Percentiles rank a stretch among this genome's conserved stretches.
These are phyloP conservation scores for Taurulus bubalis DNA, from an alignment of 2,113 vertebrate species.

Conservation along the genomic window DNA sequence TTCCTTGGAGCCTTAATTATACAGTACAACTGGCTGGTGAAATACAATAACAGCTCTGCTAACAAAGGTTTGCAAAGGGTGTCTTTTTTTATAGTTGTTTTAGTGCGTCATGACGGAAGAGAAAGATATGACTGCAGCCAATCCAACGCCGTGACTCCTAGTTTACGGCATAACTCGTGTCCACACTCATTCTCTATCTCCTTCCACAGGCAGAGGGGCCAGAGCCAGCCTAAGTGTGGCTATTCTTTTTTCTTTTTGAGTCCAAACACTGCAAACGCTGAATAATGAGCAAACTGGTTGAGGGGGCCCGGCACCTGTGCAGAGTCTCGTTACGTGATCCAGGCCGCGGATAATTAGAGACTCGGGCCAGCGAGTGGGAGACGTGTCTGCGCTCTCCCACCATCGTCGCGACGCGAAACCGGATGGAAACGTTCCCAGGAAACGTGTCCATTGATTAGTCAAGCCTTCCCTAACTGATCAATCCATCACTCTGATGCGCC, in stretches of 20 bases:
- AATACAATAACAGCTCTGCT: not conserved
- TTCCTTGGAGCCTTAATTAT: not conserved
- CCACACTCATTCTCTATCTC: not conserved
- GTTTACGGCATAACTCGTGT: conserved; percentile 23
- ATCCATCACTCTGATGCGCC: not conserved
- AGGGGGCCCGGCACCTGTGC: not conserved
- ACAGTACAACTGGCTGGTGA: not conserved
- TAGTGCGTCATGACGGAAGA: conserved; percentile 15
- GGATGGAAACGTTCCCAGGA: too few species aligned
- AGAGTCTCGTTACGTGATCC: conserved; percentile 6
- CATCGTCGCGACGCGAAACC: too few species aligned
- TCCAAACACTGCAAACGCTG: not conserved
- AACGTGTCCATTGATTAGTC: not conserved
- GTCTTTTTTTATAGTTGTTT: conserved; percentile 5
- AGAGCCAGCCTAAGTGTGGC: not conserved
- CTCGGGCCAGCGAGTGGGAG: conserved; percentile 5
- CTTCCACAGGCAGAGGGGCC: not conserved
- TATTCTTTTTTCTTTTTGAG: not conserved
- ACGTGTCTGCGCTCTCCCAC: not conserved
- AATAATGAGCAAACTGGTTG: conserved; percentile 10
- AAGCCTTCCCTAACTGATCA: not conserved
- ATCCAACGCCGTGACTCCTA: conserved; percentile 1
- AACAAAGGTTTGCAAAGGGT: not conserved
- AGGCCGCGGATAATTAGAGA: conserved; percentile 19
- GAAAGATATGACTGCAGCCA: not conserved